Percentiles rank a stretch among this genome's conserved stretches.
Evolutionary conservation across 2,113 vertebrate species (phyloP).

Genomic region (Tretioscincus oriximinensis): DNA sequence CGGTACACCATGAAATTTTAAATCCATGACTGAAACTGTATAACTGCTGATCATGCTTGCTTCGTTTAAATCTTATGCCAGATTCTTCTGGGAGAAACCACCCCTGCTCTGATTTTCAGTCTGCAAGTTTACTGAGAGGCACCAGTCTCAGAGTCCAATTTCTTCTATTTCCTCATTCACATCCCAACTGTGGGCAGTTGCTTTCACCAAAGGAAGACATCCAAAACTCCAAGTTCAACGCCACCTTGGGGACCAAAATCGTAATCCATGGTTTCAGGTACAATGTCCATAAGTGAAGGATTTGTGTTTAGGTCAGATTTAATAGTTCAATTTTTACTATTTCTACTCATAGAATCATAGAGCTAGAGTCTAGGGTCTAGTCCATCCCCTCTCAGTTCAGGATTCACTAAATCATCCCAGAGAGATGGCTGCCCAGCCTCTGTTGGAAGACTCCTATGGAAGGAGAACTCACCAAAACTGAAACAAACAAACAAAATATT

Average conservation of each 20-base stretch:
- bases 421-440: no score
- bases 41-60: not conserved
- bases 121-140: conserved; percentile 62
- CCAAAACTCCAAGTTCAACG: conserved; percentile 77
- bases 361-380: no score
- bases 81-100: conserved; percentile 21
- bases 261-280: conserved; percentile 96
- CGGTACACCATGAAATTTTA: no score
- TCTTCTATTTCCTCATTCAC: conserved; percentile 80
- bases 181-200: conserved; percentile 75
- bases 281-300: conserved; percentile 35
- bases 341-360: no score
- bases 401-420: no score
- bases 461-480: no score
- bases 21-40: no score
- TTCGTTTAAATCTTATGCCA: conserved; percentile 29
- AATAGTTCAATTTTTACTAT: no score
- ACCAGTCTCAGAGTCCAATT: conserved; percentile 78
- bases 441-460: no score
- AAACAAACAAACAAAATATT: no score
- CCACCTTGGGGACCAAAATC: conserved; percentile 82
- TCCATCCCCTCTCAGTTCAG: no score
- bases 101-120: conserved; percentile 72
- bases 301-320: no score
- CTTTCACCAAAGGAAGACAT: conserved; percentile 67